phyloP scores from a whole-genome alignment of 2,113 vertebrate genomes.

The Shinisaurus crocodilurus region DNA sequence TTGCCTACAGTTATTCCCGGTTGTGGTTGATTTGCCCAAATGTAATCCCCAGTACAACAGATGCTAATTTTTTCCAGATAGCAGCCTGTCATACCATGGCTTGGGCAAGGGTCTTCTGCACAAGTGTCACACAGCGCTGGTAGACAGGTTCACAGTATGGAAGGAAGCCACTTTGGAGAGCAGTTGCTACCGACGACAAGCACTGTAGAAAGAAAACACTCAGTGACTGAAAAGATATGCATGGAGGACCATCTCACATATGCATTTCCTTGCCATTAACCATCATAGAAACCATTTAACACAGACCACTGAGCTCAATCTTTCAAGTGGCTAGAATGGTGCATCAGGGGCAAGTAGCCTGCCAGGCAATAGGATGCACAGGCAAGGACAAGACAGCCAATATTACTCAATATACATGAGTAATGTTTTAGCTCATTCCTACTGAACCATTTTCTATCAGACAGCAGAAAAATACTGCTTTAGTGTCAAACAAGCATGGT shows the following conservation, averaged over 20 bases:
- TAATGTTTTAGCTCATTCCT: not conserved
- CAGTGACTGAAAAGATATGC: not conserved
- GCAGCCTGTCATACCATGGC: conserved; percentile 87
- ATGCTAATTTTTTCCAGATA: not conserved
- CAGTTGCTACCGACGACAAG: conserved; percentile 92
- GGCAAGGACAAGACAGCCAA: not conserved
- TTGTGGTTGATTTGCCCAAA: not conserved
- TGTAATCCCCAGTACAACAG: not conserved
- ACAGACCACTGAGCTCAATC: not conserved
- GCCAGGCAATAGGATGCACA: not conserved
- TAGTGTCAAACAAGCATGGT: not conserved
- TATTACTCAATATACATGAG: not conserved
- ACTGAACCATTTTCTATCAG: not conserved
- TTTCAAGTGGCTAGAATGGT: not conserved
- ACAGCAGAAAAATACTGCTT: not conserved
- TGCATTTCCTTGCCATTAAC: not conserved
- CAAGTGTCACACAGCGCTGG: conserved; percentile 94
- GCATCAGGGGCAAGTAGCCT: not conserved
- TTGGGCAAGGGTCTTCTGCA: conserved; percentile 93
- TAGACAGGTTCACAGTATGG: conserved; percentile 96
- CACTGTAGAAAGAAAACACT: conserved; percentile 72
- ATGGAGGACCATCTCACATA: too few species aligned
- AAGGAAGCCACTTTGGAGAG: conserved; percentile 93
- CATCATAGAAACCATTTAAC: not conserved
- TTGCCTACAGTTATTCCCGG: not conserved